Evolutionary conservation across 2,797 vertebrate species (phyloP).

Genomic region (Sardinella longiceps): DNA sequence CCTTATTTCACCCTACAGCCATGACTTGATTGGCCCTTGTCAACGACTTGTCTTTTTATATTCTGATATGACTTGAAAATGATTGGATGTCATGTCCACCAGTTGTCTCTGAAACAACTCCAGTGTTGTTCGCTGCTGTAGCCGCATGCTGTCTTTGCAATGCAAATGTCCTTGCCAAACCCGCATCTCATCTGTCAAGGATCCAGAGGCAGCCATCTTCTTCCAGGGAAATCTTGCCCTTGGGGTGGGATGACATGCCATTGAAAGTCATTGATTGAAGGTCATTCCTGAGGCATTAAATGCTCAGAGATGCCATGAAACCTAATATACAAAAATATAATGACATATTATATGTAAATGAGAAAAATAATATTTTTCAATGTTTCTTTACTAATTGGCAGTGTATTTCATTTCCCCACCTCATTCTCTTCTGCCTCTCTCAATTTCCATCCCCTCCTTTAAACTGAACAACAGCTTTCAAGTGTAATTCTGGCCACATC

Average conservation of each 20-base stretch:
- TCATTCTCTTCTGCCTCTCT: background rate
- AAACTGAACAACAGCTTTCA: background rate
- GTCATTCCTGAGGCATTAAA: background rate
- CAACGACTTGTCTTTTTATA: background rate
- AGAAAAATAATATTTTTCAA: background rate
- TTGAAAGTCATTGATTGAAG: background rate
- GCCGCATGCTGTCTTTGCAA: background rate
- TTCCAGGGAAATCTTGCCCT: background rate
- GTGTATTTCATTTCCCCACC: background rate
- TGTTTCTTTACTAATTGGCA: background rate
- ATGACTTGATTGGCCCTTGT: conserved; percentile 7
- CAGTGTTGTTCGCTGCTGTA: background rate
- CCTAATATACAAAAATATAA: background rate
- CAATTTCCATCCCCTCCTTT: background rate
- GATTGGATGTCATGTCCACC: background rate
- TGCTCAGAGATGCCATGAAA: background rate
- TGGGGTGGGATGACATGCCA: background rate
- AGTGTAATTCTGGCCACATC: background rate
- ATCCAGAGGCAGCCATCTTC: background rate
- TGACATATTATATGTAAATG: background rate
- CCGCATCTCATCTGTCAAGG: background rate
- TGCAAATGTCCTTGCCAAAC: background rate
- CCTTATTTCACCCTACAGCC: background rate
- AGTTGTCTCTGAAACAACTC: background rate
- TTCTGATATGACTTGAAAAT: background rate